Evolutionary conservation across 2,888 invertebrate genomes (phyloP), one percentile per base, ranked within the genome.

Genomic region (Microplitis manilae): DNA sequence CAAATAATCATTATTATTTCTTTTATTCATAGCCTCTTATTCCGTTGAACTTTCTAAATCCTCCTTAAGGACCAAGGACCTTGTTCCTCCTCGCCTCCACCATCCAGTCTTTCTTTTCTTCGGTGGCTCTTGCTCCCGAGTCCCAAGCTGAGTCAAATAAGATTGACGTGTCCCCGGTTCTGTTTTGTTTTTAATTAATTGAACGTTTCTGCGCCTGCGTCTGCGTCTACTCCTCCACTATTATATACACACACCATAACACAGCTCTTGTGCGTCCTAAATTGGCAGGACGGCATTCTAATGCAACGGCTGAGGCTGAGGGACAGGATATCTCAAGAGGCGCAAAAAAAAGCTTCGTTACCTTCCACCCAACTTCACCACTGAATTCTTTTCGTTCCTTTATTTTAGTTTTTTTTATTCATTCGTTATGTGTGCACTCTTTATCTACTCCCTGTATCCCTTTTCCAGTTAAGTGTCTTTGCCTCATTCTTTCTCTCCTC

Each of bases 181-280:
- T 86, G 85, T 86, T 87, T 87, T 85, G 86, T 86, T 87, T 87
- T 86, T 87, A 87, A 87, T 87, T 87, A 87, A 86, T 86, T 85
- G 86, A 86, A 84, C 82, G 83, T 79, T 81, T 77, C 80, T 82
- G 79, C 82, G 83, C 82, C 81, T 80, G 76, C 79, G 50, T 50
- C 50, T 50, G 50, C 50, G 50, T 50, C 13, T 50, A 50, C 50
- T 50, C 50, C 50, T 50, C 50, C 50, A 5, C 70, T 70, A 39
- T 77, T 62, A 40, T 60, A 61, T 73, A 71, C 41, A 65, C 68
- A 41, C 65, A 65, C 20, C 73, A 40, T 70, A 68, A 50, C 13
- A 50, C 50, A 13, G 13, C 9, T 50, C 50, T 50, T 5, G 50
- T 50, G 50, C 50, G 79, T 85, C 84, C 87, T 84, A 86, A 87